Evolutionary conservation across 2,888 invertebrate genomes (phyloP).

Genomic region (Caenorhabditis sp.): DNA sequence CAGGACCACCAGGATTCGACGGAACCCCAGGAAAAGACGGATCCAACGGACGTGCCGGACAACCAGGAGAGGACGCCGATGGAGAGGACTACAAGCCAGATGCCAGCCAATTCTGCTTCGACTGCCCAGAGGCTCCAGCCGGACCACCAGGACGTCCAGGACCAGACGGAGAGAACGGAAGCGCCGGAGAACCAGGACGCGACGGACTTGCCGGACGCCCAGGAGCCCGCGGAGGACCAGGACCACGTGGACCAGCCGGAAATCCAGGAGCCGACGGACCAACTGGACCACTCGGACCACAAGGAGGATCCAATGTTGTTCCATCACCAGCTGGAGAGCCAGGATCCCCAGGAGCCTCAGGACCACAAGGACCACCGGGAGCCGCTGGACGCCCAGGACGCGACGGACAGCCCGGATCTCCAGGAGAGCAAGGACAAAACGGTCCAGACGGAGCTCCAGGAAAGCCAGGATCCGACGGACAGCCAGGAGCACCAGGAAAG

Average conservation of each 20-base stretch:
- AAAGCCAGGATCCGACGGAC: slow-evolving; percentile 71
- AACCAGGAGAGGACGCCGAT: slow-evolving; percentile 72
- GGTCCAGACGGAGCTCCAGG: slow-evolving; percentile 73
- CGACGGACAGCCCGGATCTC: slow-evolving; percentile 74
- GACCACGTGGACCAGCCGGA: slow-evolving; percentile 74
- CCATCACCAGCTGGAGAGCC: slow-evolving; percentile 72
- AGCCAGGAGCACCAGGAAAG: slow-evolving; percentile 72
- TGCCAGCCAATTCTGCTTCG: slow-evolving; percentile 74
- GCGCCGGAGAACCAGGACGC: slow-evolving; percentile 74
- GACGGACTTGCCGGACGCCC: slow-evolving; percentile 71
- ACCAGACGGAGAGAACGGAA: slow-evolving; percentile 76
- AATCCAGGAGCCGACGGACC: slow-evolving; percentile 73
- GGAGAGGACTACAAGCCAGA: slow-evolving; percentile 67
- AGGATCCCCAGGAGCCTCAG: slow-evolving; percentile 69
- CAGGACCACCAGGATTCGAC: slow-evolving; percentile 72
- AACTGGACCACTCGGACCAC: slow-evolving; percentile 72
- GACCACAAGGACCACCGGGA: slow-evolving; percentile 69
- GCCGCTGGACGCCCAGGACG: slow-evolving; percentile 72
- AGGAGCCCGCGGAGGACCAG: slow-evolving; percentile 72
- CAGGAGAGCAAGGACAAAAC: slow-evolving; percentile 73
- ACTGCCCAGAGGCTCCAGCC: slow-evolving; percentile 74
- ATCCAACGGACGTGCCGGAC: slow-evolving; percentile 72
- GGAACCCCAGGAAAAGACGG: slow-evolving; percentile 74
- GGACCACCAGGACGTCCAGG: slow-evolving; percentile 76
- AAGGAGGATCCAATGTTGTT: slow-evolving; percentile 68